phyloP scores from a whole-genome alignment of 2,797 vertebrate species.

The Gymnothorax javanicus region DNA sequence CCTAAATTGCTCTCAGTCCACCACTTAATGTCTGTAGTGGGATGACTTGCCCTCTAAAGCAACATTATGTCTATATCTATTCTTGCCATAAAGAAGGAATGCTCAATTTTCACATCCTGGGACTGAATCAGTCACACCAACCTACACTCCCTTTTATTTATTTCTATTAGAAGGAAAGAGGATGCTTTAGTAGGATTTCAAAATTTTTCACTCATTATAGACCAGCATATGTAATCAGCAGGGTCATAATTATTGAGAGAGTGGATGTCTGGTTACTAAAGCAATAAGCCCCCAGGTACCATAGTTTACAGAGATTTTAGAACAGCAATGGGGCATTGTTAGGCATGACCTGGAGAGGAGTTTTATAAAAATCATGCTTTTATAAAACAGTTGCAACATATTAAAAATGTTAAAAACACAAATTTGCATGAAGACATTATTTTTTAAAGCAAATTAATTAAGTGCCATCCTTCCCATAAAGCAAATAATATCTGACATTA shows the following conservation, averaged over 20 bases:
- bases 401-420: too few relatives aligned
- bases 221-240: not conserved
- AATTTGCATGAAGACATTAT: too few relatives aligned
- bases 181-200: not conserved
- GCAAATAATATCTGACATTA: too few relatives aligned
- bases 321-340: too few relatives aligned
- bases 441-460: too few relatives aligned
- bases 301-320: too few relatives aligned
- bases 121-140: not conserved
- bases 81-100: not conserved
- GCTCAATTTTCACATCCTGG: not conserved
- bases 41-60: slow-evolving; percentile 3
- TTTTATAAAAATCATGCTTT: too few relatives aligned
- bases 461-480: too few relatives aligned
- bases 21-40: not conserved
- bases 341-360: too few relatives aligned
- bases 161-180: not conserved
- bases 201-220: not conserved
- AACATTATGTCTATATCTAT: slow-evolving; percentile 3
- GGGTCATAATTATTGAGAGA: not conserved
- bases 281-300: too few relatives aligned
- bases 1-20: not conserved
- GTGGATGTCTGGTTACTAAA: not conserved
- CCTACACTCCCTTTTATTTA: not conserved
- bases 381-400: too few relatives aligned